Evolutionary conservation across 1,140 invertebrate species (phyloP).

Genomic region (Neelides sp.): DNA sequence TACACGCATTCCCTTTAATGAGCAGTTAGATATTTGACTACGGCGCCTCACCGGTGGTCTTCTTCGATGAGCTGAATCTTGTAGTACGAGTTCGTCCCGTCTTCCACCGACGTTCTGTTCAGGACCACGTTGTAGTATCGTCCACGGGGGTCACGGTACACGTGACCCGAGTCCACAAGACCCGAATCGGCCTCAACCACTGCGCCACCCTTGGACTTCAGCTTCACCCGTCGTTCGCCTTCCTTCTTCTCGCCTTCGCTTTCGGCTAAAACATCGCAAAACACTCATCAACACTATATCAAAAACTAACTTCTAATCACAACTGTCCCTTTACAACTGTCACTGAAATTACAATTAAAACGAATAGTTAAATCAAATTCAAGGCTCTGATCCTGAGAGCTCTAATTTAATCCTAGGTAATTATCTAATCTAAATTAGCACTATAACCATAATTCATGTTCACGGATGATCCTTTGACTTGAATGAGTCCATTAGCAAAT

Average conservation of each 20-base stretch:
- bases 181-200: conserved; percentile 82
- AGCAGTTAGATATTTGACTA: no score
- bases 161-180: conserved; percentile 64
- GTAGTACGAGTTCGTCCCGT: conserved; percentile 85
- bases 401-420: no score
- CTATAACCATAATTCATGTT: no score
- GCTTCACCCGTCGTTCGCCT: conserved; percentile 42
- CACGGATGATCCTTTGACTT: no score
- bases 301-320: not conserved
- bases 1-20: no score
- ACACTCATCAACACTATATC: not conserved
- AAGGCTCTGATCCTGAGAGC: conserved; percentile 6
- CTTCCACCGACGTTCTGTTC: conserved; percentile 69
- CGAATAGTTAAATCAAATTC: not conserved
- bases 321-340: not conserved
- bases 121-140: conserved; percentile 67
- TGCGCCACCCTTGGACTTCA: conserved; percentile 72
- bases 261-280: conserved; percentile 40
- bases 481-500: no score
- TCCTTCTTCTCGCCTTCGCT: not conserved
- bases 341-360: not conserved
- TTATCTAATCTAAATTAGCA: no score
- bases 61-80: conserved; percentile 80
- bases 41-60: conserved; percentile 52
- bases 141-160: conserved; percentile 46